Conservation (phyloP, 2,113 vertebrate species). For the Alexandromys fortis region DNA sequence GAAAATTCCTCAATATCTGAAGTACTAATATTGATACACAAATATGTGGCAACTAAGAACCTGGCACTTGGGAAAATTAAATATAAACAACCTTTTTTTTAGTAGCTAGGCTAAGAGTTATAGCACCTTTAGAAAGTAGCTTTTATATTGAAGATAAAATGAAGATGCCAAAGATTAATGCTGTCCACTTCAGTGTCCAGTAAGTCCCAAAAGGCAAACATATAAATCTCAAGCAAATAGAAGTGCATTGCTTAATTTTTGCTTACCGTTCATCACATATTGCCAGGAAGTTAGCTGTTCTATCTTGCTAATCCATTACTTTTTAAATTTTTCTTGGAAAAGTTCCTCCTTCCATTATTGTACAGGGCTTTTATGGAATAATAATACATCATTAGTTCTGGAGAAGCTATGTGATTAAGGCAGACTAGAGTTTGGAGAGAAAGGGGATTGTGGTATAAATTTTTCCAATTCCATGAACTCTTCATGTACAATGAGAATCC, state of each 20-base stretch:
- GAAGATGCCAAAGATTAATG: slow-evolving; percentile 66
- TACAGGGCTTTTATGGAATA: slow-evolving; percentile 52
- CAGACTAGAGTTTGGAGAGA: background rate
- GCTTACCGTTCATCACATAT: slow-evolving; percentile 57
- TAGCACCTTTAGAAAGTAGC: slow-evolving; percentile 41
- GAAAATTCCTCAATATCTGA: slow-evolving; percentile 48
- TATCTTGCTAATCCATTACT: slow-evolving; percentile 59
- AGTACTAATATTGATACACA: slow-evolving; percentile 63
- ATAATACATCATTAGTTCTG: slow-evolving; percentile 20
- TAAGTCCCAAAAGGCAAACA: slow-evolving; percentile 58
- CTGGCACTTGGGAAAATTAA: slow-evolving; percentile 53
- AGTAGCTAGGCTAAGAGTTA: slow-evolving; percentile 47
- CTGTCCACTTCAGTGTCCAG: slow-evolving; percentile 43
- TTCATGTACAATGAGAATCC: background rate
- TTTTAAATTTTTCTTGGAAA: slow-evolving; percentile 70
- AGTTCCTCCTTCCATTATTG: slow-evolving; percentile 58
- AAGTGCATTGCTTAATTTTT: slow-evolving; percentile 63
- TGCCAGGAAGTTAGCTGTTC: slow-evolving; percentile 65
- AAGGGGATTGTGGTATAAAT: slow-evolving; percentile 6
- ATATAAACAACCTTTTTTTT: slow-evolving; percentile 58
- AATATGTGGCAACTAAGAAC: slow-evolving; percentile 36
- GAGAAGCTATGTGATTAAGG: background rate
- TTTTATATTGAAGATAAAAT: slow-evolving; percentile 53
- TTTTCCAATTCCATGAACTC: background rate
- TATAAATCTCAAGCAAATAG: slow-evolving; percentile 70